phyloP scores from a whole-genome alignment of 2,797 vertebrate species.

The Emydoidea blandingii region DNA sequence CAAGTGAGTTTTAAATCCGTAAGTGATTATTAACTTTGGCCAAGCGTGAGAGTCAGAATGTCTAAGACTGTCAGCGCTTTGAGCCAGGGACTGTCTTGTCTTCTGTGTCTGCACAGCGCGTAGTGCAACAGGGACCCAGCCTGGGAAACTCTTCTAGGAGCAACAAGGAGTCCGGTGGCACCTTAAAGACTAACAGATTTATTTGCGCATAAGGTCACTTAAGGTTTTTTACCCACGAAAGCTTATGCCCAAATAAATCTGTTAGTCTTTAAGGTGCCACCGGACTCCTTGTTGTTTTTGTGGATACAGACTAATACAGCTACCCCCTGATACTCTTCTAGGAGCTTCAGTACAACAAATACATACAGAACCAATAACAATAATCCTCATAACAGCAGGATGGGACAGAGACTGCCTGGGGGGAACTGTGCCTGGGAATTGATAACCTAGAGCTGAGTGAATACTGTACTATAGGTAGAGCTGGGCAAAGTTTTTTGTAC shows the following conservation, averaged over 20 bases:
- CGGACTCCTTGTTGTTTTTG: no score
- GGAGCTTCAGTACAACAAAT: background rate
- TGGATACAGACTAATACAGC: no score
- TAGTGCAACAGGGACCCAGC: background rate
- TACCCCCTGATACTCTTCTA: background rate
- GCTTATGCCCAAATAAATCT: no score
- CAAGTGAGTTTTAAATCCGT: background rate
- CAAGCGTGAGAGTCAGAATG: background rate
- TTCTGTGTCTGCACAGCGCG: background rate
- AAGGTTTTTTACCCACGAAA: no score
- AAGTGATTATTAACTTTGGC: background rate
- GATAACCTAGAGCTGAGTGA: background rate
- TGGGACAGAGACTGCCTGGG: fast-evolving
- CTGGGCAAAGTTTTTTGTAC: background rate
- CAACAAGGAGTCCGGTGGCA: no score
- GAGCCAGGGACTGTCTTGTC: background rate
- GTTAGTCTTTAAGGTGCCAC: no score
- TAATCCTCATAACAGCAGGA: background rate
- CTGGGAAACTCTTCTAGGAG: background rate
- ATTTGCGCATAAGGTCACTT: no score
- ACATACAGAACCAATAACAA: background rate
- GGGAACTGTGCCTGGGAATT: background rate
- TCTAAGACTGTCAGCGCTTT: background rate
- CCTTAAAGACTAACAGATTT: no score
- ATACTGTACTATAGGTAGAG: background rate